phyloP scores from a whole-genome alignment of 2,797 vertebrate genomes.

The Diglossa cyanea region DNA sequence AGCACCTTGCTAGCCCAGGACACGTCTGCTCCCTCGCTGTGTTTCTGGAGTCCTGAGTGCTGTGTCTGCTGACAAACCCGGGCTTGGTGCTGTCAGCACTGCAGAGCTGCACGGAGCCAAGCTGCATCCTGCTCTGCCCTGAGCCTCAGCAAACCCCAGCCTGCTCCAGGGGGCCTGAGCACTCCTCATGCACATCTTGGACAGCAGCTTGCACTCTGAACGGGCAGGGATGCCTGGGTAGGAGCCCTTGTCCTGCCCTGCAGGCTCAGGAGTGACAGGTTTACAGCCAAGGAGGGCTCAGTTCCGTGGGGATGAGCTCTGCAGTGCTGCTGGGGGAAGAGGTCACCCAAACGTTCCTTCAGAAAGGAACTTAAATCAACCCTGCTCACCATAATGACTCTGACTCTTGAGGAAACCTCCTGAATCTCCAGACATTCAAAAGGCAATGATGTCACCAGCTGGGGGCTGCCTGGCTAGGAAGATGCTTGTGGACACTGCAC shows the following conservation, averaged over 20 bases:
- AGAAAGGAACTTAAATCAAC: neutral
- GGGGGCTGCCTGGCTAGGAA: neutral
- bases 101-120: conserved; percentile 28
- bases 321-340: neutral
- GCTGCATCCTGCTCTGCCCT: neutral
- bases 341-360: neutral
- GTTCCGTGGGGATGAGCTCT: neutral
- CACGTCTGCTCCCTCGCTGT: neutral
- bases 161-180: neutral
- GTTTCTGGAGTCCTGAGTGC: neutral
- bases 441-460: neutral
- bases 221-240: neutral
- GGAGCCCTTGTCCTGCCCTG: neutral
- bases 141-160: neutral
- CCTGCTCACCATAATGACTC: neutral
- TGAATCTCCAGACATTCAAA: neutral
- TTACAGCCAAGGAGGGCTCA: neutral
- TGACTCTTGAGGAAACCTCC: neutral
- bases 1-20: neutral
- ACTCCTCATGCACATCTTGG: neutral
- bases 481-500: neutral
- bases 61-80: neutral
- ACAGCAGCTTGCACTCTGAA: neutral
- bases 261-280: neutral
- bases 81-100: conserved; percentile 32